A percentile compares a stretch with the other conserved stretches of the same genome.
These are phyloP conservation scores for Falco punctatus DNA, from an alignment of 2,113 vertebrate genomes.

Conservation along the genomic window DNA sequence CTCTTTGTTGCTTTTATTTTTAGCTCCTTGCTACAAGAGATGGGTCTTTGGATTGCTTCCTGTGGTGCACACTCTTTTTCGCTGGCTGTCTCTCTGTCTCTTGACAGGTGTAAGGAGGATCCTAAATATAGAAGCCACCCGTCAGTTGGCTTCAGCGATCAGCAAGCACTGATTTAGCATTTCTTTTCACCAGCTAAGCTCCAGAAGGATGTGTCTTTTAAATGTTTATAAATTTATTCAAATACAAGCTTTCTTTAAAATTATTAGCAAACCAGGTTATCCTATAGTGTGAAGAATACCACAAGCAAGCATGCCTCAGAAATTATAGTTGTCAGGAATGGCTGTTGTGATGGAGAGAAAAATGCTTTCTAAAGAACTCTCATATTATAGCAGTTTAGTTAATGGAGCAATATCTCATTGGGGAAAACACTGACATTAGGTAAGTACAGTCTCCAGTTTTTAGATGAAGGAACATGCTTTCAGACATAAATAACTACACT, in stretches of 20 bases:
- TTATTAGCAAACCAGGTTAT: neutral
- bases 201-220: constrained; percentile 7
- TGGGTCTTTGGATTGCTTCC: constrained; percentile 47
- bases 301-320: neutral
- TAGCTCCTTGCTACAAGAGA: constrained; percentile 54
- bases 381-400: neutral
- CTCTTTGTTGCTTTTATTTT: constrained; percentile 72
- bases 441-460: neutral
- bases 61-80: constrained; percentile 20
- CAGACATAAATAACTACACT: neutral
- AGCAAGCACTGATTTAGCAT: constrained; percentile 40
- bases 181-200: constrained; percentile 39
- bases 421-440: neutral
- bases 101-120: constrained; percentile 73
- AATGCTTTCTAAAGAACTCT: neutral
- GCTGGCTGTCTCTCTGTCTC: constrained; percentile 10
- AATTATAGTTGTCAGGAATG: neutral
- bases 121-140: constrained; percentile 58
- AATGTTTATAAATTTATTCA: neutral
- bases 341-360: neutral
- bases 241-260: neutral
- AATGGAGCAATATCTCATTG: neutral
- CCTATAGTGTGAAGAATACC: neutral
- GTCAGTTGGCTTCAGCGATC: constrained; percentile 63
- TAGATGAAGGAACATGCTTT: neutral